A percentile compares a stretch with the other conserved stretches of the same genome.
These are phyloP conservation scores for Apteryx owenii DNA, from an alignment of 2,113 vertebrate species.

Conservation along the genomic window DNA sequence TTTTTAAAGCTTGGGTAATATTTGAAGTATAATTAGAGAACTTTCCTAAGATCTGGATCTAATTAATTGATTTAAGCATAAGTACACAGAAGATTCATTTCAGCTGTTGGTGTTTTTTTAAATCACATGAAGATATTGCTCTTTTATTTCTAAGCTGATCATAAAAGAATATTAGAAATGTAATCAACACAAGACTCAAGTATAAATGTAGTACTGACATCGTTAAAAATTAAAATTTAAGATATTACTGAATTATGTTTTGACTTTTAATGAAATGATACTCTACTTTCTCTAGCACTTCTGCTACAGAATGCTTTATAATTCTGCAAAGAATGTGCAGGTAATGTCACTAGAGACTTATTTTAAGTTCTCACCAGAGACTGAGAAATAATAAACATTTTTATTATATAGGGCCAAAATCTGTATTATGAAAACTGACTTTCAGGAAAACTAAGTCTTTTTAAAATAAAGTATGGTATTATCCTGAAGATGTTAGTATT, in stretches of 20 bases:
- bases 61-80: constrained; percentile 55
- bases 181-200: not conserved
- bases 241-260: not conserved
- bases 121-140: not conserved
- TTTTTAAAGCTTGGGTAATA: constrained; percentile 16
- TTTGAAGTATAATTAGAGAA: constrained; percentile 46
- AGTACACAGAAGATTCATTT: constrained; percentile 12
- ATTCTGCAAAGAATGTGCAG: not conserved
- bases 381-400: not conserved
- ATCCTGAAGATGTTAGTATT: not conserved
- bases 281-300: not conserved
- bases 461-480: not conserved
- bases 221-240: constrained; percentile 11
- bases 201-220: not conserved
- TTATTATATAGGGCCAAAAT: not conserved
- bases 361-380: not conserved
- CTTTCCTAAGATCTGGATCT: constrained; percentile 35
- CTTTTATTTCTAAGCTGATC: constrained; percentile 6
- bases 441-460: not conserved
- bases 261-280: not conserved
- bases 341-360: not conserved
- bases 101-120: not conserved
- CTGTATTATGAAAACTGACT: not conserved
- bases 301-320: not conserved
- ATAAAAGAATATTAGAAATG: constrained; percentile 9